Evolutionary conservation across 2,888 invertebrate genomes (phyloP).

Genomic region (Sympetrum striolatum): DNA sequence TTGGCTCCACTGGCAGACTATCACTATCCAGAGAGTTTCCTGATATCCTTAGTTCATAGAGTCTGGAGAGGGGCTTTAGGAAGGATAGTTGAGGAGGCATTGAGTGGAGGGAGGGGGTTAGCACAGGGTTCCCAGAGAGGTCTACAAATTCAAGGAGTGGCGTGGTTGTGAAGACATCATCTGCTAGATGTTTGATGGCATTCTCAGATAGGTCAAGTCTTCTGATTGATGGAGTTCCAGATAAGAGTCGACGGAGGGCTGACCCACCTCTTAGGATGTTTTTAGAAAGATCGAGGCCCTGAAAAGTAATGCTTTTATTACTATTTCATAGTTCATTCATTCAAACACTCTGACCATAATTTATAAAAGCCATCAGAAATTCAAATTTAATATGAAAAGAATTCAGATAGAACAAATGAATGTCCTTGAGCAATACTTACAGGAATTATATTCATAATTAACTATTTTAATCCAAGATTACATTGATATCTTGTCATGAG

Average conservation of each 20-base stretch:
- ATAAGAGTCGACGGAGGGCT: conserved; percentile 67
- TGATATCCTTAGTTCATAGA: conserved; percentile 16
- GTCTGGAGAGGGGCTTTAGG: conserved; percentile 21
- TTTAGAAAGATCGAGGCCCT: conserved; percentile 78
- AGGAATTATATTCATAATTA: too few relatives aligned
- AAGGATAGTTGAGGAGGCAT: background rate
- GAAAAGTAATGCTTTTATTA: conserved; percentile 44
- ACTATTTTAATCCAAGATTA: too few relatives aligned
- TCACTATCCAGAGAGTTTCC: conserved; percentile 64
- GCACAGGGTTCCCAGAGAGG: conserved; percentile 24
- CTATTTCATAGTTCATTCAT: too few relatives aligned
- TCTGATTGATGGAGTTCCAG: conserved; percentile 76
- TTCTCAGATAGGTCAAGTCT: conserved; percentile 80
- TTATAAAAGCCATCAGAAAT: too few relatives aligned
- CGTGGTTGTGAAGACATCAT: conserved; percentile 75
- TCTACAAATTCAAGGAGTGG: conserved; percentile 72
- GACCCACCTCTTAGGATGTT: conserved; percentile 78
- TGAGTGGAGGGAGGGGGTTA: background rate
- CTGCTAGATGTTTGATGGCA: conserved; percentile 72
- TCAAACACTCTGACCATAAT: too few relatives aligned
- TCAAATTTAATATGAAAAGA: too few relatives aligned
- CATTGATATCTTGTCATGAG: too few relatives aligned
- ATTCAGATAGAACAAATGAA: too few relatives aligned
- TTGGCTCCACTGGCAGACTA: conserved; percentile 60
- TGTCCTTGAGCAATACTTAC: too few relatives aligned